Conservation (phyloP, 1,140 invertebrate genomes). For the Ceratina australensis region DNA sequence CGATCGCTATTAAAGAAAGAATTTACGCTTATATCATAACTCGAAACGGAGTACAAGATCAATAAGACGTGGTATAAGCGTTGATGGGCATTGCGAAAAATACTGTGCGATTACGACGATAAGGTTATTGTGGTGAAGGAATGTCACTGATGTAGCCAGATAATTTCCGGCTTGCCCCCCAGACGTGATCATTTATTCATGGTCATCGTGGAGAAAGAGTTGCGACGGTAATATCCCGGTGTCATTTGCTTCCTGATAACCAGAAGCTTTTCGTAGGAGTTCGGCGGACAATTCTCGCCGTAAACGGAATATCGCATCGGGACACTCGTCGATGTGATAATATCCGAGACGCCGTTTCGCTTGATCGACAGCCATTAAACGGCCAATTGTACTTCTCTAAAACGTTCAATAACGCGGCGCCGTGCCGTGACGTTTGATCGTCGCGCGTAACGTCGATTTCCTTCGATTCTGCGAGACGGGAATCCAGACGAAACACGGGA, state of each 20-base stretch:
- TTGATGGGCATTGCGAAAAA: neutral
- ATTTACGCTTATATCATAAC: constrained; percentile 5
- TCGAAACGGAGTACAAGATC: constrained; percentile 13
- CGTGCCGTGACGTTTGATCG: constrained; percentile 28
- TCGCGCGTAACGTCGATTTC: constrained; percentile 53
- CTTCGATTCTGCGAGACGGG: constrained; percentile 3
- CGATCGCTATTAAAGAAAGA: constrained; percentile 5
- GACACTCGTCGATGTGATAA: neutral
- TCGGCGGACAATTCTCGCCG: too few species aligned
- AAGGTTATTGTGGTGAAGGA: neutral
- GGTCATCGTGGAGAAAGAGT: neutral
- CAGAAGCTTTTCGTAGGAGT: too few species aligned
- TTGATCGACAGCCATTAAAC: constrained; percentile 34
- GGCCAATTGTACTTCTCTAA: constrained; percentile 32
- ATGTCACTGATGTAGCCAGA: neutral
- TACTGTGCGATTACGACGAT: neutral
- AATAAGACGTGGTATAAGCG: constrained; percentile 24
- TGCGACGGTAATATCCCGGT: neutral
- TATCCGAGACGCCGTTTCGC: neutral
- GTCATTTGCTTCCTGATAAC: neutral
- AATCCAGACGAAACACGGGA: neutral
- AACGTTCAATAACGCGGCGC: constrained; percentile 32
- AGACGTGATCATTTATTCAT: neutral
- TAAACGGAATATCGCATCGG: neutral
- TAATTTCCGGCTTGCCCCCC: neutral